These are phyloP conservation scores for Thamnaconus septentrionalis DNA, from an alignment of 2,113 vertebrate species.

Conservation along the genomic window DNA sequence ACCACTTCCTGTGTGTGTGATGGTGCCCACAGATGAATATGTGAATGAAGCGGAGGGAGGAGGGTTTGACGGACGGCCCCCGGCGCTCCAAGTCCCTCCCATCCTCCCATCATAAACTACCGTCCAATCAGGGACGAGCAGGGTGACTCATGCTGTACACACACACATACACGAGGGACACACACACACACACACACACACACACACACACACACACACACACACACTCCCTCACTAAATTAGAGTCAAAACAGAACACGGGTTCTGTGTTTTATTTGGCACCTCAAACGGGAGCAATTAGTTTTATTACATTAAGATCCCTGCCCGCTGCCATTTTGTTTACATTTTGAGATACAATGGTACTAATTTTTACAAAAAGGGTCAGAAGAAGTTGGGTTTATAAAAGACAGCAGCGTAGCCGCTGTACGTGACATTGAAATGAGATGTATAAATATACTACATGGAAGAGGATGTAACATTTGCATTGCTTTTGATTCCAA, in stretches of 20 bases:
- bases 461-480: not conserved
- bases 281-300: constrained; percentile 2
- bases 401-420: too few species aligned
- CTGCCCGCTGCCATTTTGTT: too few species aligned
- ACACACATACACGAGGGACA: constrained; percentile 39
- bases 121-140: constrained; percentile 79
- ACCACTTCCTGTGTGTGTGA: constrained; percentile 52
- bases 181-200: not conserved
- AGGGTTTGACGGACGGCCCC: constrained; percentile 83
- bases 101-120: constrained; percentile 56
- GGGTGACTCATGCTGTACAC: constrained; percentile 84
- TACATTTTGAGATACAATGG: too few species aligned
- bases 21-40: constrained; percentile 80
- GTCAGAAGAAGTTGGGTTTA: too few species aligned
- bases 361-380: too few species aligned
- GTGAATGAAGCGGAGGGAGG: constrained; percentile 85
- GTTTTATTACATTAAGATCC: too few species aligned
- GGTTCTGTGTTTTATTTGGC: constrained; percentile 46
- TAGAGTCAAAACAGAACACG: constrained; percentile 58
- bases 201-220: constrained; percentile 51
- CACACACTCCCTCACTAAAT: constrained; percentile 36
- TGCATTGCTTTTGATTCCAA: not conserved
- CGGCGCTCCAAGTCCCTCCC: constrained; percentile 52
- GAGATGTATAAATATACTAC: too few species aligned
- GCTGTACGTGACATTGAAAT: too few species aligned